Evolutionary conservation across 2,113 vertebrate species (phyloP).

Genomic region (Dolichotis patagonum): DNA sequence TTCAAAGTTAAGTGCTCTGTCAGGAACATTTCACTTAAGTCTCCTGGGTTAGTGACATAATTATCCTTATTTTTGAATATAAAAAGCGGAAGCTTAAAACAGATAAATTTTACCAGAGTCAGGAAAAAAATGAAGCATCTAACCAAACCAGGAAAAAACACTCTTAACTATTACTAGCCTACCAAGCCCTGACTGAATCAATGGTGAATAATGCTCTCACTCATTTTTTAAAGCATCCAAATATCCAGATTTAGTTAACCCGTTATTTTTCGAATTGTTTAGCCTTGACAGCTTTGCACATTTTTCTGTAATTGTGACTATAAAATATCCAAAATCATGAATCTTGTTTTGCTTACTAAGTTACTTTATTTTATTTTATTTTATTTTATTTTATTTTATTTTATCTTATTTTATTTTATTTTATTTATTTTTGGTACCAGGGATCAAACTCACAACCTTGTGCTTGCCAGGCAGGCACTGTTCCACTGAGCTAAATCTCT

Average conservation of each 20-base stretch:
- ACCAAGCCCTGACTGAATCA: background rate
- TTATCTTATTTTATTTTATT: too few relatives aligned
- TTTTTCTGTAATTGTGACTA: background rate
- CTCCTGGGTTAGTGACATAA: background rate
- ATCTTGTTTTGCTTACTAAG: background rate
- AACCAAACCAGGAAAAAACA: background rate
- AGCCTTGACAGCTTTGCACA: background rate
- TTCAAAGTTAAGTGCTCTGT: background rate
- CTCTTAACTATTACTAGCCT: background rate
- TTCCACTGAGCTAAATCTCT: too few relatives aligned
- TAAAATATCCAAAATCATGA: background rate
- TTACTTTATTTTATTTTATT: background rate
- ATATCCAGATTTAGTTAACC: background rate
- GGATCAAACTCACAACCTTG: too few relatives aligned
- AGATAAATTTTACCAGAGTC: background rate
- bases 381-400: too few relatives aligned
- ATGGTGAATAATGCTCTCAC: background rate
- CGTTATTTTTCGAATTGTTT: background rate
- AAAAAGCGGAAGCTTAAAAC: background rate
- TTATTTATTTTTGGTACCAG: too few relatives aligned
- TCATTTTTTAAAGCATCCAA: background rate
- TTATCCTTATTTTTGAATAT: conserved; percentile 11
- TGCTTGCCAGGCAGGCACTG: too few relatives aligned
- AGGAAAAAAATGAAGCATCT: conserved; percentile 15
- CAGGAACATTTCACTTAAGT: background rate